phyloP scores from a whole-genome alignment of 92 coral and sea anemone species.

The Epizoanthus scotinus region DNA sequence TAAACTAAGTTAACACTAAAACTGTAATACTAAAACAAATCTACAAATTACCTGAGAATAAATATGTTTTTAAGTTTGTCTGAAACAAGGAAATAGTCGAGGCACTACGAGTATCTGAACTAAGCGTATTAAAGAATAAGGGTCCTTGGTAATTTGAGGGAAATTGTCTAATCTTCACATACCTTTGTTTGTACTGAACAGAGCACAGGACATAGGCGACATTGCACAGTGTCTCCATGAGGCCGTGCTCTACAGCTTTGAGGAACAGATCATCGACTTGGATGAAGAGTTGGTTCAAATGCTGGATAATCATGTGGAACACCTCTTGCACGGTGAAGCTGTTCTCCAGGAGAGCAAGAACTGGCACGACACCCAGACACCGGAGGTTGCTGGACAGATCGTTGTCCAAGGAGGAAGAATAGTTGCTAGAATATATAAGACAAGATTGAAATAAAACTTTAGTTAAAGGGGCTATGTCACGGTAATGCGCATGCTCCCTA shows the following conservation, averaged over 20 bases:
- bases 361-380: conserved; percentile 85
- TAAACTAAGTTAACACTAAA: too few species aligned
- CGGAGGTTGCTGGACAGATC: conserved; percentile 64
- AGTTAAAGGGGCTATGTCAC: too few species aligned
- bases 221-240: conserved; percentile 84
- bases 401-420: conserved; percentile 57
- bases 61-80: too few species aligned
- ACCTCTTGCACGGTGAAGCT: conserved; percentile 70
- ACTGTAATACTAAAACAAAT: too few species aligned
- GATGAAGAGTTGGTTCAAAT: conserved; percentile 75
- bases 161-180: not conserved
- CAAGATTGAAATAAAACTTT: not conserved
- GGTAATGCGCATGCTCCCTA: too few species aligned
- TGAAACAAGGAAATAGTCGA: too few species aligned
- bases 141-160: too few species aligned
- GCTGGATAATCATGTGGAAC: conserved; percentile 84
- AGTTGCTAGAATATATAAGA: conserved; percentile 58
- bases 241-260: conserved; percentile 89
- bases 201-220: conserved; percentile 73
- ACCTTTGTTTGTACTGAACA: conserved; percentile 75
- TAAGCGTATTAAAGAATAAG: too few species aligned
- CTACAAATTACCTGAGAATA: too few species aligned
- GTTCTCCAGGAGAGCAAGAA: conserved; percentile 85
- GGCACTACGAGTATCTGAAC: too few species aligned
- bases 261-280: conserved; percentile 88